Evolutionary conservation across 2,888 invertebrate genomes (phyloP).

Genomic region (Tolmerus cingulatus): DNA sequence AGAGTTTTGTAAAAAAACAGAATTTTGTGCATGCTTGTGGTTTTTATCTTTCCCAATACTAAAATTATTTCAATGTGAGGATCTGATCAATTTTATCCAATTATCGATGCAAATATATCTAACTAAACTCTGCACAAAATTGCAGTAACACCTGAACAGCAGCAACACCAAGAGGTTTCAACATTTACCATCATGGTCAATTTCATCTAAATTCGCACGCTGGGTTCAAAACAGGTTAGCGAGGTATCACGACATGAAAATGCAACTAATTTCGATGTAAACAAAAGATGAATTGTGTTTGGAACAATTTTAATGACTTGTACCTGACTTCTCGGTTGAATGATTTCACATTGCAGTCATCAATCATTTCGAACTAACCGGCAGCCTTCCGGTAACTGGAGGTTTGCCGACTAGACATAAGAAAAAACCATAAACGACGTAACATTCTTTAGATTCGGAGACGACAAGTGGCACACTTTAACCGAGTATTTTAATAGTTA

Average conservation of each 20-base stretch:
- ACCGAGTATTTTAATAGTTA: not conserved
- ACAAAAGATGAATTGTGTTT: not conserved
- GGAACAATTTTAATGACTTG: not conserved
- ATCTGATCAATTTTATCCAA: not conserved
- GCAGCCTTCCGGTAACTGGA: not conserved
- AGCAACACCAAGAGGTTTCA: not conserved
- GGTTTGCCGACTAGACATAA: not conserved
- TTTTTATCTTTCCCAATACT: not conserved
- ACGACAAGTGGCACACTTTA: not conserved
- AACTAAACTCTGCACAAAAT: not conserved
- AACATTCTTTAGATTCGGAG: not conserved
- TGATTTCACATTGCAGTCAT: not conserved
- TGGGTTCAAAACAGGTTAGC: not conserved
- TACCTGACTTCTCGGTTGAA: not conserved
- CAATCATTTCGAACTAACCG: not conserved
- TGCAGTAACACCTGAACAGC: not conserved
- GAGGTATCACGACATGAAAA: not conserved
- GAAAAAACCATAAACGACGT: not conserved
- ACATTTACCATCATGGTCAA: not conserved
- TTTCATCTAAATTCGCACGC: not conserved
- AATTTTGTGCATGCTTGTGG: not conserved
- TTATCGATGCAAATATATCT: not conserved
- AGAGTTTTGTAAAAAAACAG: not conserved
- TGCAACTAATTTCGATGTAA: not conserved
- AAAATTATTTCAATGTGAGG: not conserved